These are phyloP conservation scores for Drosophila gunungcola DNA, from an alignment of 1,140 invertebrate genomes.

Conservation along the genomic window DNA sequence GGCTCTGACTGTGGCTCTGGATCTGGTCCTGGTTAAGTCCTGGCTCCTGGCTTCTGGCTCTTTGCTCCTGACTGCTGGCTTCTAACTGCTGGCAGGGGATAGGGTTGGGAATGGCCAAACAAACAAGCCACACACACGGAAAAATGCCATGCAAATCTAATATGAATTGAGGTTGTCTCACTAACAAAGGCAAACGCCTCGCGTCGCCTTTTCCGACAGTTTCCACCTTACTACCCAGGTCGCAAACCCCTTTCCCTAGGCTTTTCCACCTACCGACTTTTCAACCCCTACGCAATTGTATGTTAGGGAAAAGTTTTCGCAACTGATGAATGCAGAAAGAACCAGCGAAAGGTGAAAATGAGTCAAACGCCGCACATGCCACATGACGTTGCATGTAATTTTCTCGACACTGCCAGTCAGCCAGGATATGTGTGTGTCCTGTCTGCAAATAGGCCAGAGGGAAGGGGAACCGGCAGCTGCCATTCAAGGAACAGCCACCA, in stretches of 20 bases:
- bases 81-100: neutral
- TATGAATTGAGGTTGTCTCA: constrained; percentile 84
- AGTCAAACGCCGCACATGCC: constrained; percentile 73
- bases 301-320: constrained; percentile 61
- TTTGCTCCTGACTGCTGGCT: neutral
- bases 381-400: constrained; percentile 83
- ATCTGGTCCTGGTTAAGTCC: constrained; percentile 3
- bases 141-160: constrained; percentile 73
- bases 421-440: constrained; percentile 70
- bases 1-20: constrained; percentile 17
- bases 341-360: constrained; percentile 67
- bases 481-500: constrained; percentile 64
- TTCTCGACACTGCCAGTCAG: constrained; percentile 54
- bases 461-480: constrained; percentile 43
- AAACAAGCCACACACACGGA: constrained; percentile 65
- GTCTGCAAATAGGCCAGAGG: constrained; percentile 73
- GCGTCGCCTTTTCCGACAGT: constrained; percentile 67
- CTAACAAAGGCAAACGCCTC: constrained; percentile 78
- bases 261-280: neutral
- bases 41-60: neutral
- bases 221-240: constrained; percentile 51
- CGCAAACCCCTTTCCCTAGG: constrained; percentile 1
- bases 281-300: constrained; percentile 59
- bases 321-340: constrained; percentile 64
- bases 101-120: constrained; percentile 35